Percentiles rank a stretch among this genome's conserved stretches.
phyloP scores from a whole-genome alignment of 2,888 invertebrate genomes.

The Vesta saturnalis region DNA sequence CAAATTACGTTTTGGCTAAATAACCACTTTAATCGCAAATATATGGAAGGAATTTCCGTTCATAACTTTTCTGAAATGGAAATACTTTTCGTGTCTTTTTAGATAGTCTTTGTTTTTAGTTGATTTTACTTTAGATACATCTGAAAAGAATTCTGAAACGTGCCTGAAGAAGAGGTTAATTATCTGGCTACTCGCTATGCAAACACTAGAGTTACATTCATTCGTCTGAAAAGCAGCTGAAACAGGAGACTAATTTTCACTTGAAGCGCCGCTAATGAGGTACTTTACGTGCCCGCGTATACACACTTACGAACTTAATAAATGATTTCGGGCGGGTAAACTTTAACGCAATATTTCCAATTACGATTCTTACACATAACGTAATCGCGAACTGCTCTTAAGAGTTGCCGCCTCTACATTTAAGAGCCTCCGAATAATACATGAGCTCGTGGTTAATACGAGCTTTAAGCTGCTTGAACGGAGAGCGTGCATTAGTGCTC shows the following conservation, averaged over 20 bases:
- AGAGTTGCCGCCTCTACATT: slow-evolving; percentile 56
- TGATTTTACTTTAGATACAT: slow-evolving; percentile 11
- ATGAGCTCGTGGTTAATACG: slow-evolving; percentile 59
- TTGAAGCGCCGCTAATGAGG: slow-evolving; percentile 33
- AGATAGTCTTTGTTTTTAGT: background rate
- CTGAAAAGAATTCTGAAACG: background rate
- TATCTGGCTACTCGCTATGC: slow-evolving; percentile 26
- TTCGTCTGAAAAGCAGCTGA: slow-evolving; percentile 29
- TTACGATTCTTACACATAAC: slow-evolving; percentile 54
- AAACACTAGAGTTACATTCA: slow-evolving; percentile 32
- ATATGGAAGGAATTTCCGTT: too few species aligned
- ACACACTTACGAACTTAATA: slow-evolving; percentile 37
- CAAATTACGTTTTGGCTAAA: too few species aligned
- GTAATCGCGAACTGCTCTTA: slow-evolving; percentile 58
- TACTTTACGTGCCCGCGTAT: slow-evolving; percentile 33
- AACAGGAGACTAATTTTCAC: slow-evolving; percentile 28
- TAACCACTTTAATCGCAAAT: too few species aligned
- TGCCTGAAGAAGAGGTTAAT: slow-evolving; percentile 29
- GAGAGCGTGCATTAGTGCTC: slow-evolving; percentile 44
- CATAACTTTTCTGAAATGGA: too few species aligned
- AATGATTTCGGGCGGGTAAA: slow-evolving; percentile 36
- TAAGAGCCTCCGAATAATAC: slow-evolving; percentile 60
- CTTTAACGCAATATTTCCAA: slow-evolving; percentile 46
- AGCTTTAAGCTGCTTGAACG: slow-evolving; percentile 58
- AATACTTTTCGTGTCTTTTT: too few species aligned